Base-by-base conservation (phyloP, 1,140 invertebrate genomes). In the Halesus radiatus region DNA sequence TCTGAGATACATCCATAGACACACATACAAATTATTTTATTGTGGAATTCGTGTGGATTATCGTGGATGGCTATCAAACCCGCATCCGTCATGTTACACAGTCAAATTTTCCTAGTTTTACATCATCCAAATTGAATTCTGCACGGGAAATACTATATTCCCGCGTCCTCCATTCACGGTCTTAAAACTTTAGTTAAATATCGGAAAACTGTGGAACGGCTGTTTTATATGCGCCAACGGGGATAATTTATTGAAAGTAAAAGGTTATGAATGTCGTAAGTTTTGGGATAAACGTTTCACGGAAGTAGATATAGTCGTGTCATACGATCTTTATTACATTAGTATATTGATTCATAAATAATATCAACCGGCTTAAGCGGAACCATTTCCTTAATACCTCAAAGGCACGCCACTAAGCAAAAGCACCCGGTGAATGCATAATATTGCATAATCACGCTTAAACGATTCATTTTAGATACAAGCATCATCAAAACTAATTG, bases 261-360 rank as follows among this genome's bases (percentile, higher is more conserved):
- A 75, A 75, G 29, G 53, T 75, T 58, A 75, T 37, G 72, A 58
- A 75, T 75, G 54, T 56, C 72, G 18, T 37, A 75, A 75, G 53
- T 56, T 56, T 75, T 32, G 18, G 54, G 16, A 56, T 56, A 50
- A 75, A 58, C n/a, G 72, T 75, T 58, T 22, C 72, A 60, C 53
- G 72, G 58, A 75, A 75, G 72, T 75, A 54, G 60, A 58, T 75
- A 37, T 32, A 37, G 54, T 29, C 72, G 50, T 58, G 72, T 58
- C 58, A 75, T 37, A 56, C 8, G 72, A 75, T 75, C 53, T 75
- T 75, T 75, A 75, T 75, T 58, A 37, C 72, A 75, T 75, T 75
- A 58, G 52, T 56, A 22, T 56, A 75, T 75, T 75, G 72, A 75
- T 75, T 75, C 54, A 75, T 75, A 75, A 75, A 75, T 37, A 66